phyloP scores from a whole-genome alignment of 2,888 invertebrate species.

The Drosophila incognita region DNA sequence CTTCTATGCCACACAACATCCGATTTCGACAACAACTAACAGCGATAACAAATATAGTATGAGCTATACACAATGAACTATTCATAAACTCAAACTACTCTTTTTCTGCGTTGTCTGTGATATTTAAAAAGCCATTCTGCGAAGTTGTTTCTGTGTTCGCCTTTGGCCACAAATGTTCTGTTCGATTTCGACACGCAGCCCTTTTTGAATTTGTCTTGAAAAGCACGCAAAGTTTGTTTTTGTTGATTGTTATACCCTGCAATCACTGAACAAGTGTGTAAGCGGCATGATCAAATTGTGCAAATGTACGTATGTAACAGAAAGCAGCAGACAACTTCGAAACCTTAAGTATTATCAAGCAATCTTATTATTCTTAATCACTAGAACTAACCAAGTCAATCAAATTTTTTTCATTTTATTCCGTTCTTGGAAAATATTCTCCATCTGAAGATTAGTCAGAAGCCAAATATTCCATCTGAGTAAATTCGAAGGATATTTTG shows the following conservation, averaged over 20 bases:
- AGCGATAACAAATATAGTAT: not conserved
- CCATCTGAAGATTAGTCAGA: not conserved
- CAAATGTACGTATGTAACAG: not conserved
- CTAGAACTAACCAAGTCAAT: too few relatives aligned
- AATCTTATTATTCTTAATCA: not conserved
- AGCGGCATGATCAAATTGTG: not conserved
- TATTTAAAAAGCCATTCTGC: slow-evolving; percentile 34
- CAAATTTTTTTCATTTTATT: not conserved
- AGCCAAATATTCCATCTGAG: not conserved
- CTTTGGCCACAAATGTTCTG: slow-evolving; percentile 48
- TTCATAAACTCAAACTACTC: not conserved
- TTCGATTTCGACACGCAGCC: slow-evolving; percentile 69
- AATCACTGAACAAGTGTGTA: not conserved
- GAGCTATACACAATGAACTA: not conserved
- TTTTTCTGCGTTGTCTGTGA: slow-evolving; percentile 6
- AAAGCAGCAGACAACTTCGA: not conserved
- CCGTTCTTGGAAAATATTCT: not conserved
- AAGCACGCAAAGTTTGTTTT: slow-evolving; percentile 61
- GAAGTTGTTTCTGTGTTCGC: slow-evolving; percentile 29
- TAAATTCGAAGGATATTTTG: not conserved
- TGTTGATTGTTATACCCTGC: slow-evolving; percentile 16
- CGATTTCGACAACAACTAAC: slow-evolving; percentile 43
- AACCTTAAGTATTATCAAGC: not conserved
- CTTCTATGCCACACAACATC: not conserved
- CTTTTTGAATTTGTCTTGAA: slow-evolving; percentile 57